phyloP scores from a whole-genome alignment of 1,140 invertebrate genomes.

The Drosophila persimilis region DNA sequence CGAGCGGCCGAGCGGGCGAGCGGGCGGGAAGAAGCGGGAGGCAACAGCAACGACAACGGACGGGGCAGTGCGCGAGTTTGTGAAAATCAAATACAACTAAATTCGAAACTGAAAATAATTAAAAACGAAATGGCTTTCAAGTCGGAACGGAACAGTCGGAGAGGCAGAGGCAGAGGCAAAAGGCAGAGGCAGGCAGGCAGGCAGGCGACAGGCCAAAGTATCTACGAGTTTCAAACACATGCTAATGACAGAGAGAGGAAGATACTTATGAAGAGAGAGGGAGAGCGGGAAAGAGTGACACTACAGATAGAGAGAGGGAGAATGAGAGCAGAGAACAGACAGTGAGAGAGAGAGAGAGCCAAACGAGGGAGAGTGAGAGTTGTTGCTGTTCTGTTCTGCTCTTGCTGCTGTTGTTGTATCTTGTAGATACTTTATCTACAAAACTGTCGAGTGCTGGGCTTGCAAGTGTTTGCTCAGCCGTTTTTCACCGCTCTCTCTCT shows the following conservation, averaged over 20 bases:
- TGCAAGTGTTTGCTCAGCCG: slow-evolving; percentile 78
- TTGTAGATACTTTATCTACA: slow-evolving; percentile 71
- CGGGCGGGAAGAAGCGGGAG: slow-evolving; percentile 4
- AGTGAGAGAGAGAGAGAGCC: slow-evolving; percentile 1
- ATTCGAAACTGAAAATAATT: slow-evolving; percentile 78
- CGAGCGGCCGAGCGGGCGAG: neutral
- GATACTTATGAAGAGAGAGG: slow-evolving; percentile 5
- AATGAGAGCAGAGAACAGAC: slow-evolving; percentile 4
- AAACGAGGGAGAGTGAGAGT: neutral
- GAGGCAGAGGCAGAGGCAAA: slow-evolving; percentile 1
- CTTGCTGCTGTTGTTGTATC: slow-evolving; percentile 29
- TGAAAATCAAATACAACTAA: slow-evolving; percentile 79
- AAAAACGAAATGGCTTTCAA: slow-evolving; percentile 74
- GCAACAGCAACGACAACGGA: slow-evolving; percentile 19
- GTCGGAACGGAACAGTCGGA: slow-evolving; percentile 3
- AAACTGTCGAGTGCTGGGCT: slow-evolving; percentile 55
- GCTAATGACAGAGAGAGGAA: slow-evolving; percentile 15
- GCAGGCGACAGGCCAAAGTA: slow-evolving; percentile 39
- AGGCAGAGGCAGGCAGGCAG: no score
- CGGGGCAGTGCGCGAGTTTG: slow-evolving; percentile 58
- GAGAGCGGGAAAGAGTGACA: neutral
- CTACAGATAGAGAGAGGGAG: slow-evolving; percentile 2
- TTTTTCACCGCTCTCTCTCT: slow-evolving; percentile 30
- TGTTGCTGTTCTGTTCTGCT: no score
- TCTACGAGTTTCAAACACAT: slow-evolving; percentile 68